Conservation (phyloP, 2,888 invertebrate genomes). For the Endotricha flammealis region DNA sequence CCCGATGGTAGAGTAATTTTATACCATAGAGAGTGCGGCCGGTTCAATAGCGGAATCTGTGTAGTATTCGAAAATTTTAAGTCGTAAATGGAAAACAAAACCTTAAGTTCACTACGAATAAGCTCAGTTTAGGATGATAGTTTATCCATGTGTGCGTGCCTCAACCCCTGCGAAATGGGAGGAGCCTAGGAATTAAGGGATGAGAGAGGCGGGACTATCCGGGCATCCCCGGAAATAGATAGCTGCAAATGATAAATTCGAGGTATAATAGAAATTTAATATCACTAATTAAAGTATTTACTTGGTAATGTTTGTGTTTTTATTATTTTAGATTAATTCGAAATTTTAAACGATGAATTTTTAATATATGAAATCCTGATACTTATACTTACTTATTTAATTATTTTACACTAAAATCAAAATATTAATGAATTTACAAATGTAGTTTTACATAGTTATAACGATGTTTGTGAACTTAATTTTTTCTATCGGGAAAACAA, state of each 20-base stretch:
- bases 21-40: conserved; percentile 47
- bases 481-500: too few species aligned
- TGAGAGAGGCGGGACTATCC: conserved; percentile 42
- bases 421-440: too few species aligned
- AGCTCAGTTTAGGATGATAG: conserved; percentile 26
- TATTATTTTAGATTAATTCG: too few species aligned
- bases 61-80: background rate
- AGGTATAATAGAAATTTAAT: too few species aligned
- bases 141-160: conserved; percentile 15
- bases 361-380: too few species aligned
- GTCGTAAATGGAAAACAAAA: conserved; percentile 4
- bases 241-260: conserved; percentile 10
- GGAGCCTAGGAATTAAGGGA: conserved; percentile 40
- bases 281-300: too few species aligned
- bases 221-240: conserved; percentile 8
- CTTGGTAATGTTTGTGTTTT: too few species aligned
- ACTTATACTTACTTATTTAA: too few species aligned
- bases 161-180: conserved; percentile 41
- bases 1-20: conserved; percentile 42
- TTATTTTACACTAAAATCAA: too few species aligned
- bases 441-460: too few species aligned
- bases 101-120: conserved; percentile 17
- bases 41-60: background rate
- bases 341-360: too few species aligned
- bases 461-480: too few species aligned